Base-by-base conservation (phyloP, 1,140 invertebrate genomes). In the Agrilus planipennis region DNA sequence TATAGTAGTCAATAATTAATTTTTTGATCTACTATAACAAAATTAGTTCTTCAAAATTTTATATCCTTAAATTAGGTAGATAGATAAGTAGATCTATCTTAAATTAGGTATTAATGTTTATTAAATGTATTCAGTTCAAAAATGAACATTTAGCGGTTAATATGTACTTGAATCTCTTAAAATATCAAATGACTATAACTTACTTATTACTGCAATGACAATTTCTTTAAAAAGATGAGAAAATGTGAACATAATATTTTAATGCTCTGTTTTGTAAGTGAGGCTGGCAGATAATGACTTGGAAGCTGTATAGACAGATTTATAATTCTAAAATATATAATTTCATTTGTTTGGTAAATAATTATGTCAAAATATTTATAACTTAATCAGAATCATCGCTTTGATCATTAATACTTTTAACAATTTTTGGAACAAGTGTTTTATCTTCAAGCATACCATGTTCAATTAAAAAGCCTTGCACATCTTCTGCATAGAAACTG, bases 401-500 rank as follows among this genome's bases (percentile, higher is more conserved):
- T n/a, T n/a, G n/a, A 28, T 39, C 42, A n/a, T 46, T 39, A 36
- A 12, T 25, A 31, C 39, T 48, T 46, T 45, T 50, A 17, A 61
- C 50, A 22, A 63, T 46, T 14, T 42, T 31, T 11, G 61, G 61
- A 10, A 46, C 53, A 30, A 54, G 57, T 38, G 48, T 70, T 58
- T 79, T 84, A 53, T 86, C 83, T 28, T 72, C 69, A 29, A 88
- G 58, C 52, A 88, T 73, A 30, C 81, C 83, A 61, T 84, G 79
- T 55, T 95, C 89, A 31, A 88, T 77, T 2, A 97, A 72, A 66
- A 88, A 94, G 43, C 75, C 76, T 65, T 95, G 87, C 9, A 98
- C 77, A 68, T 97, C 92, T 17, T 77, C 77, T 4, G 84, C 74
- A 65, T 76, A 89, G 66, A 96, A 96, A 53, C 96, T 89, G 60